These are phyloP conservation scores for Cataglyphis cursor DNA, from an alignment of 2,888 invertebrate species.

Conservation along the genomic window DNA sequence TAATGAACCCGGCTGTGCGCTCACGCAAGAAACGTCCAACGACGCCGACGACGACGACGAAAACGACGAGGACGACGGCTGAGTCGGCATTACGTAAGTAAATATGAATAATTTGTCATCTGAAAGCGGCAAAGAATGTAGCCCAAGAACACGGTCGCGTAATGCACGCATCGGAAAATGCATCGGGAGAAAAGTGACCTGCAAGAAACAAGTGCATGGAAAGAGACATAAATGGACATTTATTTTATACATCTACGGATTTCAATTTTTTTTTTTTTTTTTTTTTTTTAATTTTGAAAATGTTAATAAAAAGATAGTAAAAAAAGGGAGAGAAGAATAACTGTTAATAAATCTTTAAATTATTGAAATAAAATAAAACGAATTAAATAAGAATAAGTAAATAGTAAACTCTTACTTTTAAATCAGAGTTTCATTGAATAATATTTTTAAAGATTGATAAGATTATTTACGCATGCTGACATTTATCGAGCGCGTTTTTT, in stretches of 20 bases:
- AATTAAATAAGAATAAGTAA: not conserved
- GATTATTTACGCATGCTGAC: not conserved
- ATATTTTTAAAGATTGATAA: not conserved
- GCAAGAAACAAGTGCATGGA: not conserved
- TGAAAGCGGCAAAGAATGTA: slow-evolving; percentile 66
- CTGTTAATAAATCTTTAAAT: not conserved
- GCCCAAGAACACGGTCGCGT: slow-evolving; percentile 43
- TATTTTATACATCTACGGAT: not conserved
- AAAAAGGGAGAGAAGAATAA: not conserved
- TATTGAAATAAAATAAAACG: not conserved
- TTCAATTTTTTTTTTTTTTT: not conserved
- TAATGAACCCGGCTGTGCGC: slow-evolving; percentile 79
- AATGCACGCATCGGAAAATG: slow-evolving; percentile 12
- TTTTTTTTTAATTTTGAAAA: not conserved
- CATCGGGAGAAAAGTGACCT: not conserved
- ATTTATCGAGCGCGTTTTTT: not conserved
- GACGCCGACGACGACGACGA: slow-evolving; percentile 35
- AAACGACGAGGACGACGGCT: slow-evolving; percentile 24
- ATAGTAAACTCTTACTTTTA: not conserved
- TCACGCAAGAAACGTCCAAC: slow-evolving; percentile 68
- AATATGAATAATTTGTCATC: slow-evolving; percentile 74
- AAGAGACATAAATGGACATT: not conserved
- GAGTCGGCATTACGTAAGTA: slow-evolving; percentile 78
- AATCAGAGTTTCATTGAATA: not conserved
- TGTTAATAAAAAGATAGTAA: not conserved